Evolutionary conservation across 1,140 invertebrate species (phyloP), one percentile per base, ranked within the genome.

Genomic region (Zaprionus taronus): DNA sequence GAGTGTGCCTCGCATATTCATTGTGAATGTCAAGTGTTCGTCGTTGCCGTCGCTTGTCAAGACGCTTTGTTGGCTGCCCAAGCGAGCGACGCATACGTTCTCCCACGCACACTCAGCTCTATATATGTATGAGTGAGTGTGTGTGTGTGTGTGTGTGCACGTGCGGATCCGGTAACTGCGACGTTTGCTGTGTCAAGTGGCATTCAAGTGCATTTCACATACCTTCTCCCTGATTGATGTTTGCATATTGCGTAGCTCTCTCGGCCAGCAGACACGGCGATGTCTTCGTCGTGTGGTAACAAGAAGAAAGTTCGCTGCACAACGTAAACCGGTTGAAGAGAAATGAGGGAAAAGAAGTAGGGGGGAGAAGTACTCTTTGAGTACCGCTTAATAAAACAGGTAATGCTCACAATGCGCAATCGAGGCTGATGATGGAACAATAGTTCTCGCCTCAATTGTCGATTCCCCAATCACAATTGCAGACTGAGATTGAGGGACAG

Each of bases 1-100:
- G 26, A 38, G 38, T 61, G 64, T 67, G 53, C 34, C 41, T 12
- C 20, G 66, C 71, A 81, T 69, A 76, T 79, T 89, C 81, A 89
- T 85, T 83, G 82, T 81, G 85, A 90, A 90, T 90, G 85, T 90
- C 85, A 90, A 90, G 85, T 85, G 85, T 78, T 82, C 79, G 72
- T 79, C 80, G 81, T 83, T 77, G 85, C 79, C 81, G 81, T 81
- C 81, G 85, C 81, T 80, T 84, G 74, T 66, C 78, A 77, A 85
- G 77, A 79, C 74, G 82, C 81, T 89, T 87, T 87, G 83, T 89
- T 78, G 77, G 73, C 78, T 61, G 79, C 71, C 70, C 53, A 11
- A 49, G 44, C 63, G 60, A 62, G 72, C 63, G 63, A 62, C 65
- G 28, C 20, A 51, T 22, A 22, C 47, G 47, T 22, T 51, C 47